These are phyloP conservation scores for Eumeta japonica DNA, from an alignment of 1,140 invertebrate genomes.

Conservation along the genomic window DNA sequence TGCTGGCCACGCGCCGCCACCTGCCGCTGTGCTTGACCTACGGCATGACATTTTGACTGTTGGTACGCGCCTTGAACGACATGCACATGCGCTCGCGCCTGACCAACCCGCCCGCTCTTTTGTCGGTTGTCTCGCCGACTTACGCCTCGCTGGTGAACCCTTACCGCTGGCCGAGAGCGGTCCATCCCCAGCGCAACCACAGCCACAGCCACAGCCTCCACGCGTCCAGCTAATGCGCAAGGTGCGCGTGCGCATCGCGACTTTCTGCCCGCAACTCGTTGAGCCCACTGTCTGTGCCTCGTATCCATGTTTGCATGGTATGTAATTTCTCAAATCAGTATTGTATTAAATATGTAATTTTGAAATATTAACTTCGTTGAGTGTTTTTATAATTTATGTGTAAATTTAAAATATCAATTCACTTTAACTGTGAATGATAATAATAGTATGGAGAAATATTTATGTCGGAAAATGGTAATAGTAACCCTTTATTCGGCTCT, in stretches of 20 bases:
- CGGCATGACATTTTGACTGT: slow-evolving; percentile 81
- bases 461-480: too few relatives aligned
- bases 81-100: slow-evolving; percentile 62
- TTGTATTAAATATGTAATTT: too few relatives aligned
- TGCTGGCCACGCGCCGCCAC: slow-evolving; percentile 77
- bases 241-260: slow-evolving; percentile 61
- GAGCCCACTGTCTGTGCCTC: slow-evolving; percentile 78
- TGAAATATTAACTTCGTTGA: too few relatives aligned
- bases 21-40: slow-evolving; percentile 83
- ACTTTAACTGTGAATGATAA: too few relatives aligned
- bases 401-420: too few relatives aligned
- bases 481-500: too few relatives aligned
- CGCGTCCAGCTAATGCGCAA: slow-evolving; percentile 56
- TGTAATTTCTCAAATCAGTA: too few relatives aligned
- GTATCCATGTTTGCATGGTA: slow-evolving; percentile 83
- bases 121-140: slow-evolving; percentile 87
- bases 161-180: slow-evolving; percentile 78
- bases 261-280: slow-evolving; percentile 71
- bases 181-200: slow-evolving; percentile 33
- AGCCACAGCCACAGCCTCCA: slow-evolving; percentile 55
- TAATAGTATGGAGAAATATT: too few relatives aligned
- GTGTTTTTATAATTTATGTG: too few relatives aligned
- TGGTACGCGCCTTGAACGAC: slow-evolving; percentile 77
- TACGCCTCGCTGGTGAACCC: slow-evolving; percentile 73
- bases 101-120: slow-evolving; percentile 74